Conservation (phyloP, 2,888 invertebrate genomes). For the Cataglyphis cursor region DNA sequence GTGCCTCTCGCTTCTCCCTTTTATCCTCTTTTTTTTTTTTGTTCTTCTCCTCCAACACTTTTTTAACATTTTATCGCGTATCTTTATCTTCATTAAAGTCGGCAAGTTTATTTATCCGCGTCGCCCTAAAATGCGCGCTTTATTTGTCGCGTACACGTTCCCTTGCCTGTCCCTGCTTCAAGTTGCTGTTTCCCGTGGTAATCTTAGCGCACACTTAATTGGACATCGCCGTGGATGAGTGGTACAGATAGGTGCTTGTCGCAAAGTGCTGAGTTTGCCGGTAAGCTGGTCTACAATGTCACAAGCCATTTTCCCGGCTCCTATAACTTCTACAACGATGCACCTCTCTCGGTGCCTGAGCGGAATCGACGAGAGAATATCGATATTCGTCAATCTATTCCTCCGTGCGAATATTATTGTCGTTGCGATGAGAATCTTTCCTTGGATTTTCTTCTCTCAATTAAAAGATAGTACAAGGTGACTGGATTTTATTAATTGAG, state of each 20-base stretch:
- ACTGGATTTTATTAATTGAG: background rate
- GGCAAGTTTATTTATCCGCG: constrained; percentile 40
- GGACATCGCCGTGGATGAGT: constrained; percentile 66
- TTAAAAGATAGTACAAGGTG: too few relatives aligned
- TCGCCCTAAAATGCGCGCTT: constrained; percentile 15
- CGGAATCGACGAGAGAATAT: constrained; percentile 28
- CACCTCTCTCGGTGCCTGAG: background rate
- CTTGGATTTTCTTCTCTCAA: background rate
- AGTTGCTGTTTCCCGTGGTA: constrained; percentile 43
- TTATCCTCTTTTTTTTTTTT: too few relatives aligned
- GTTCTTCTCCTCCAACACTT: background rate
- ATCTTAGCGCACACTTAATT: constrained; percentile 68
- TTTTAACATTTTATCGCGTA: constrained; percentile 3
- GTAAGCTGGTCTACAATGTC: constrained; percentile 34
- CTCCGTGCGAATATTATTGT: background rate
- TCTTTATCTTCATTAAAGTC: constrained; percentile 31
- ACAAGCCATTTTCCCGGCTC: constrained; percentile 35
- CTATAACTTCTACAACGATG: constrained; percentile 15
- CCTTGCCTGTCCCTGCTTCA: background rate
- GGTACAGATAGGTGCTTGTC: constrained; percentile 63
- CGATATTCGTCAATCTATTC: constrained; percentile 33
- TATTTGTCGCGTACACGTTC: constrained; percentile 14
- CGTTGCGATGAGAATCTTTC: background rate
- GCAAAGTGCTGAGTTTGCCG: constrained; percentile 66
- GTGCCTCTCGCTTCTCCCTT: background rate